Percentiles rank a stretch among this genome's conserved stretches.
Conservation (phyloP, 2,888 invertebrate species). For the Pristionchus maxplancki region DNA sequence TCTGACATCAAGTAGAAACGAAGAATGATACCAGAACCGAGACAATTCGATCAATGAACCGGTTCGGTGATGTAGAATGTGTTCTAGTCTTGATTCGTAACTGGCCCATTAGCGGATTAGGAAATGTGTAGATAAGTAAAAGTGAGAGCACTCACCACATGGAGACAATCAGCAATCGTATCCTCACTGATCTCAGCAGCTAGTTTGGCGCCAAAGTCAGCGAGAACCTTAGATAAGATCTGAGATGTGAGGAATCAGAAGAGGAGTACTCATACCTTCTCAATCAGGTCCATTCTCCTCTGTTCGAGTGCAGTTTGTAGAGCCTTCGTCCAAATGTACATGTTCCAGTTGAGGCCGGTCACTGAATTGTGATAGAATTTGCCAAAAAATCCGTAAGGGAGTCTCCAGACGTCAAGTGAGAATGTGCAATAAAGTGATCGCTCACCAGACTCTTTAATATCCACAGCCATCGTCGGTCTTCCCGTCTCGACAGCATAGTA, state of each 20-base stretch:
- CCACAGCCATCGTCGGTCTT: conserved; percentile 91
- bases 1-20: too few species aligned
- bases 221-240: conserved; percentile 82
- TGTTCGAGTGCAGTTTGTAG: conserved; percentile 90
- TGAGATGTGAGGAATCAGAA: conserved; percentile 56
- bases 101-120: too few species aligned
- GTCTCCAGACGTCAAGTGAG: too few species aligned
- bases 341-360: conserved; percentile 88
- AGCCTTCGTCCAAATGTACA: conserved; percentile 92
- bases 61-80: too few species aligned
- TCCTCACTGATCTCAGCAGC: conserved; percentile 60
- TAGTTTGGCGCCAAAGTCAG: conserved; percentile 57
- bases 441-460: conserved; percentile 86
- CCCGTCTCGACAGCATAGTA: conserved; percentile 94
- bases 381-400: not conserved
- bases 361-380: conserved; percentile 18
- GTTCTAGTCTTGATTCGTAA: too few species aligned
- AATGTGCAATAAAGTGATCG: too few species aligned
- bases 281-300: conserved; percentile 81
- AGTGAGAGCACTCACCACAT: conserved; percentile 53
- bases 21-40: too few species aligned
- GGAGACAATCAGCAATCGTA: conserved; percentile 57
- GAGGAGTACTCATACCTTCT: conserved; percentile 78
- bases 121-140: too few species aligned
- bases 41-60: too few species aligned